Conservation (phyloP, 1,140 invertebrate species). For the Formica selysi region DNA sequence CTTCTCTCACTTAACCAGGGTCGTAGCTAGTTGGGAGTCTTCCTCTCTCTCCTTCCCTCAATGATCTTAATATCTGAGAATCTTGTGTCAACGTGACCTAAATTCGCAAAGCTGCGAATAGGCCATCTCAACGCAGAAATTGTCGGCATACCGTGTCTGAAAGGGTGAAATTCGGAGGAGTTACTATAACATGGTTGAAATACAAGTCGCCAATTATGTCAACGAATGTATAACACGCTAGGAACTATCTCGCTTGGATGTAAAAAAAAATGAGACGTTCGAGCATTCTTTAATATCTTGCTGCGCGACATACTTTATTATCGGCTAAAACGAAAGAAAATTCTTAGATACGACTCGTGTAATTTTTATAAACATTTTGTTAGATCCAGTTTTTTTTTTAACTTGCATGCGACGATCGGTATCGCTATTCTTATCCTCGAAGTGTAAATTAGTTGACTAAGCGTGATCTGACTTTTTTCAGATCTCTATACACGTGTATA, state of each 20-base stretch:
- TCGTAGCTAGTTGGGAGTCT: not conserved
- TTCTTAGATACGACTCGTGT: not conserved
- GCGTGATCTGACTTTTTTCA: not conserved
- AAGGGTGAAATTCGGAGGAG: not conserved
- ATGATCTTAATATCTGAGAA: slow-evolving; percentile 56
- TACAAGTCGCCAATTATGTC: slow-evolving; percentile 55
- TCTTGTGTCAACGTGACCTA: slow-evolving; percentile 57
- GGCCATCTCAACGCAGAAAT: slow-evolving; percentile 46
- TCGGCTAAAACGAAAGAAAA: not conserved
- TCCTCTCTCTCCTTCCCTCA: not conserved
- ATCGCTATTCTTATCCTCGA: not conserved
- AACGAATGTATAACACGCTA: not conserved
- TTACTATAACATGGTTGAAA: slow-evolving; percentile 30
- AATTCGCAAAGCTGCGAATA: slow-evolving; percentile 40
- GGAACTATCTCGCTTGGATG: slow-evolving; percentile 35
- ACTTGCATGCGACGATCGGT: not conserved
- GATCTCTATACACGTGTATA: not conserved
- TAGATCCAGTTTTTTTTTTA: slow-evolving; percentile 13
- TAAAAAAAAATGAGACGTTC: slow-evolving; percentile 23
- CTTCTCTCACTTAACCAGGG: not conserved
- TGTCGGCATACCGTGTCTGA: slow-evolving; percentile 47
- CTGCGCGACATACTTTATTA: not conserved
- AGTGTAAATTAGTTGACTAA: slow-evolving; percentile 18
- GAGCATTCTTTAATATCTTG: slow-evolving; percentile 3
- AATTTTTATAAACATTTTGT: not conserved